These are phyloP conservation scores for Clavelina lepadiformis DNA, from an alignment of 23 tunicate genomes.

Conservation along the genomic window DNA sequence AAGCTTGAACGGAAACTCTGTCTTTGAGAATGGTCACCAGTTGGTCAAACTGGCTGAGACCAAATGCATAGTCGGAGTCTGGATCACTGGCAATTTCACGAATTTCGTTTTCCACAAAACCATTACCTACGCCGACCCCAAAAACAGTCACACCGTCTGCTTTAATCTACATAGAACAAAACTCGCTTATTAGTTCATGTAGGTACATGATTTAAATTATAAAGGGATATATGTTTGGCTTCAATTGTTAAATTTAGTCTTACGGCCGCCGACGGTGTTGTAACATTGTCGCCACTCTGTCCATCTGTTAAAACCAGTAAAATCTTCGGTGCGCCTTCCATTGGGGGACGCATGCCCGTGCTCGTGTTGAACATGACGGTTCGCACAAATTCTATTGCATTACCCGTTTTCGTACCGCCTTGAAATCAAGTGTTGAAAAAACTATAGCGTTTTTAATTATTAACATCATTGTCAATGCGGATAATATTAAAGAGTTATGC, in stretches of 20 bases:
- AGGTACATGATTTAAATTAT: no score
- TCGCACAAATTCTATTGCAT: constrained; percentile 1
- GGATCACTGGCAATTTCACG: not conserved
- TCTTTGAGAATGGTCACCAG: not conserved
- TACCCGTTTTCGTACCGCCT: constrained; percentile 29
- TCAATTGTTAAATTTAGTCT: no score
- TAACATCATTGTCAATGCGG: no score
- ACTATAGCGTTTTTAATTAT: no score
- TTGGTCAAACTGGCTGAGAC: not conserved
- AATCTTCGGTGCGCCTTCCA: constrained; percentile 14
- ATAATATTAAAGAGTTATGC: no score
- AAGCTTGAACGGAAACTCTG: constrained; percentile 1
- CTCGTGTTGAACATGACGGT: not conserved
- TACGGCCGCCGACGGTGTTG: constrained; percentile 8
- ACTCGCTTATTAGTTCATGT: no score
- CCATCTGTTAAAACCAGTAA: constrained; percentile 24
- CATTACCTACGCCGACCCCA: constrained; percentile 6
- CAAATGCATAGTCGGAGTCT: constrained; percentile 1
- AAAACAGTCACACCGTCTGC: constrained; percentile 6
- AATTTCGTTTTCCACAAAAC: not conserved
- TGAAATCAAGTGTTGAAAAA: not conserved
- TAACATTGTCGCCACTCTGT: constrained; percentile 3
- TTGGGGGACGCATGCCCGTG: constrained; percentile 4
- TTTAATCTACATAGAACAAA: no score
- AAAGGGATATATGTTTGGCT: no score